phyloP scores from a whole-genome alignment of 2,797 vertebrate genomes.

The Syncerus caffer region DNA sequence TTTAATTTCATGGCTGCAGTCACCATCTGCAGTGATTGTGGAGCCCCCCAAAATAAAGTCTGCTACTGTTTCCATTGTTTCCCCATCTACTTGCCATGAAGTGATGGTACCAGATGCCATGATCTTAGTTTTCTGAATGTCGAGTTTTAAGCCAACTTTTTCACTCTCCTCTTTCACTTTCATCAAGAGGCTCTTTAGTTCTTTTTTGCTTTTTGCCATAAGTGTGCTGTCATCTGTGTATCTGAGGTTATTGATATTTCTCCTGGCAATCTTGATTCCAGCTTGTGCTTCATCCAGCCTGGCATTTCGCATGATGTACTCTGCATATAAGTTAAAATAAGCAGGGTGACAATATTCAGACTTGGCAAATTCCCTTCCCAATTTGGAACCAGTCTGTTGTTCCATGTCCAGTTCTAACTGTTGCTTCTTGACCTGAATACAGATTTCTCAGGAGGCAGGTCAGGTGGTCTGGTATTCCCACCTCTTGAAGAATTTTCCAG shows the following conservation, averaged over 20 bases:
- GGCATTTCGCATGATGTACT: neutral
- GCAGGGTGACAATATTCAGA: neutral
- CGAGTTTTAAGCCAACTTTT: neutral
- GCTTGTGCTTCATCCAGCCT: neutral
- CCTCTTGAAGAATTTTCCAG: neutral
- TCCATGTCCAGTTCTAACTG: neutral
- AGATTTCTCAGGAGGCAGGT: neutral
- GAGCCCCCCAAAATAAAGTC: neutral
- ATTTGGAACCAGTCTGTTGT: neutral
- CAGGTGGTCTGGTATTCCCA: neutral
- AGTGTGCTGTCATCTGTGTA: neutral
- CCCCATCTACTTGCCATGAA: neutral
- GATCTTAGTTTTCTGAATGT: neutral
- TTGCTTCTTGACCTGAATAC: neutral
- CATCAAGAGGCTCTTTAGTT: neutral
- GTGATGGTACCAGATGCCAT: neutral
- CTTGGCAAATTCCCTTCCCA: neutral
- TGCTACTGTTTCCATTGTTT: neutral
- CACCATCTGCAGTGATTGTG: neutral
- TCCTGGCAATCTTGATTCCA: neutral
- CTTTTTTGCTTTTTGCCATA: neutral
- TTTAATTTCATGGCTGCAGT: neutral
- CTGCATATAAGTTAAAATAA: neutral
- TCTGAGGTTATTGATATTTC: neutral
- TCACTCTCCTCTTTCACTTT: neutral